A percentile compares a stretch with the other conserved stretches of the same genome.
Conservation (phyloP, 2,797 vertebrate genomes). For the Poecile montanus region DNA sequence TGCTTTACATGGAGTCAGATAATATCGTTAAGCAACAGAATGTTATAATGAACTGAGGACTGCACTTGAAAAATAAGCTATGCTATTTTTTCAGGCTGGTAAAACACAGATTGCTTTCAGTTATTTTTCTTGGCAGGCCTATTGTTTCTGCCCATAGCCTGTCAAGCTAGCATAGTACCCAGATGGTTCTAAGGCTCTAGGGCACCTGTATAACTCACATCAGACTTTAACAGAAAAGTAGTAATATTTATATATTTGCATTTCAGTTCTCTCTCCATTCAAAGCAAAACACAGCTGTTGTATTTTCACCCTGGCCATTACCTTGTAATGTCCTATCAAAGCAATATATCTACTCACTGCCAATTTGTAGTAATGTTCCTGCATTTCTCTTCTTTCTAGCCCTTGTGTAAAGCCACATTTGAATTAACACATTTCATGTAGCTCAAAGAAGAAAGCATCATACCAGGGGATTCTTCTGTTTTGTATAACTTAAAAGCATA, state of each 20-base stretch:
- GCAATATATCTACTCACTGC: not conserved
- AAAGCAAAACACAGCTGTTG: conserved; percentile 41
- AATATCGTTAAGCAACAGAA: conserved; percentile 58
- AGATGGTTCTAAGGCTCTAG: conserved; percentile 56
- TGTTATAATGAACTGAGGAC: conserved; percentile 34
- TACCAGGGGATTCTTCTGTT: not conserved
- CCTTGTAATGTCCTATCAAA: not conserved
- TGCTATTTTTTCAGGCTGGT: not conserved
- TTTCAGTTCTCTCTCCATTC: not conserved
- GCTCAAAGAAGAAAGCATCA: not conserved
- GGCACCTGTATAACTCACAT: conserved; percentile 33
- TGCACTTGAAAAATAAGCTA: conserved; percentile 42
- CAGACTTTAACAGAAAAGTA: conserved; percentile 20
- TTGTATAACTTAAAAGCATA: not conserved
- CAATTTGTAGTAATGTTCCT: not conserved
- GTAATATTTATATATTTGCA: conserved; percentile 43
- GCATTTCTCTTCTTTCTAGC: not conserved
- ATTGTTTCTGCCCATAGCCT: conserved; percentile 41
- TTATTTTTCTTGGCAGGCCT: conserved; percentile 50
- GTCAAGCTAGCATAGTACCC: conserved; percentile 22
- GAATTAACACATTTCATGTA: not conserved
- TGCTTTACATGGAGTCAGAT: conserved; percentile 53
- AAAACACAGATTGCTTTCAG: conserved; percentile 55
- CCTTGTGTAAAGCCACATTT: not conserved
- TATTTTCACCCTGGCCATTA: not conserved